Conservation (phyloP, 2,888 invertebrate genomes). For the Melieria crassipennis region DNA sequence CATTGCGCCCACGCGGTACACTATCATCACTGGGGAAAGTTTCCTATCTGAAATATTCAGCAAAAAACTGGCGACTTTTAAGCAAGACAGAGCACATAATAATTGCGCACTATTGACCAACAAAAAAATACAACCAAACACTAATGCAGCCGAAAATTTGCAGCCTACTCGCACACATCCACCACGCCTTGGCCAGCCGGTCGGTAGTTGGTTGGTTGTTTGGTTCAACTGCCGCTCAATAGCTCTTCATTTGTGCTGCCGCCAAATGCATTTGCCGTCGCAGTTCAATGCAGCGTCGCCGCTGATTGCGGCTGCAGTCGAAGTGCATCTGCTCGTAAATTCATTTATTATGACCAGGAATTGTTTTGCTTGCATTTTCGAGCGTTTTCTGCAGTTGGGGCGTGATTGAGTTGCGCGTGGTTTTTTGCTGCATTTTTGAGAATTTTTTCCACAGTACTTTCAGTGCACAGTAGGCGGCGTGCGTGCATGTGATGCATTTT, state of each 20-base stretch:
- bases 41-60: background rate
- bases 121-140: background rate
- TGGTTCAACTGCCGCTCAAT: conserved; percentile 38
- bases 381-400: background rate
- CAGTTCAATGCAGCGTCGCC: no score
- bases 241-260: conserved; percentile 40
- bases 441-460: background rate
- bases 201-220: no score
- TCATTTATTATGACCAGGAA: conserved; percentile 57
- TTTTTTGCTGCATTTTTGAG: background rate
- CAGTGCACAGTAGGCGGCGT: background rate
- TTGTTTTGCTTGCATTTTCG: conserved; percentile 13
- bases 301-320: conserved; percentile 35
- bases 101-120: conserved; percentile 21
- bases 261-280: no score
- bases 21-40: no score
- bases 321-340: conserved; percentile 60
- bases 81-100: conserved; percentile 11
- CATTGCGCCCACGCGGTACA: no score
- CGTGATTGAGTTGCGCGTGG: background rate
- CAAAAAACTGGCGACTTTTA: background rate
- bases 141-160: background rate
- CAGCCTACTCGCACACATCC: no score
- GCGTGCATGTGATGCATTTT: background rate
- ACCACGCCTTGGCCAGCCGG: no score